Base-by-base conservation (phyloP, 1,140 invertebrate species). In the Propsilocerus akamusi region DNA sequence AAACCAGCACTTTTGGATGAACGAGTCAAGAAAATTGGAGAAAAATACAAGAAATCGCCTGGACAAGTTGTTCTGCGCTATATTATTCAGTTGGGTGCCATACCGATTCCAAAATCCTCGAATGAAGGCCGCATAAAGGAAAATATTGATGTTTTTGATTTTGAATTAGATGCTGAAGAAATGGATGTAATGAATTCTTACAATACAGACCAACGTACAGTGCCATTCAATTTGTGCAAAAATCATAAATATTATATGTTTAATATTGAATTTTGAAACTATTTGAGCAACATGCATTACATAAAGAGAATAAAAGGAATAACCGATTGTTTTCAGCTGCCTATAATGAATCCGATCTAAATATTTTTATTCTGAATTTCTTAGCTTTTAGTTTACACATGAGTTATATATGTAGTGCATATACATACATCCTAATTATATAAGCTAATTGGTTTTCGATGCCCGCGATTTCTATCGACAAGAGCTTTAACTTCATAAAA, bases 121-220 rank as follows among this genome's bases (percentile, higher is more conserved):
- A 83, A 75, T 51, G 71, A 76, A 54, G 56, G 65, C 1, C 70
- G 85, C 26, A 76, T 90, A 20, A 69, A 70, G 7, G 71, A 83
- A 52, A 90, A 91, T 57, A 75, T 84, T 28, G 61, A 81, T 25
- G 62, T 84, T 22, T 85, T 84, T 58, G 78, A 85, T 62, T 87
- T 87, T 59, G 60, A 69, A 49, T 59, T 87, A 2, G 72, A 71
- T 0, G 56, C 65, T 0, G 73, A 78, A 26, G 83, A 88, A 60
- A 69, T 83, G 8, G 59, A 58, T 0, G 54, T 62, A 11, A 73
- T 84, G 47, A 74, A 76, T 57, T 61, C 64, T 20, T 78, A 80
- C 53, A 73, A 83, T 51, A 72, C 69, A 41, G 72, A 75, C 34
- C 49, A 64, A 11, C 62, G 78, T 25, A 69, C 76, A 12, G 71